A percentile compares a stretch with the other conserved stretches of the same genome.
Conservation (phyloP, 1,140 invertebrate genomes). For the Tetragnatha versicolor region DNA sequence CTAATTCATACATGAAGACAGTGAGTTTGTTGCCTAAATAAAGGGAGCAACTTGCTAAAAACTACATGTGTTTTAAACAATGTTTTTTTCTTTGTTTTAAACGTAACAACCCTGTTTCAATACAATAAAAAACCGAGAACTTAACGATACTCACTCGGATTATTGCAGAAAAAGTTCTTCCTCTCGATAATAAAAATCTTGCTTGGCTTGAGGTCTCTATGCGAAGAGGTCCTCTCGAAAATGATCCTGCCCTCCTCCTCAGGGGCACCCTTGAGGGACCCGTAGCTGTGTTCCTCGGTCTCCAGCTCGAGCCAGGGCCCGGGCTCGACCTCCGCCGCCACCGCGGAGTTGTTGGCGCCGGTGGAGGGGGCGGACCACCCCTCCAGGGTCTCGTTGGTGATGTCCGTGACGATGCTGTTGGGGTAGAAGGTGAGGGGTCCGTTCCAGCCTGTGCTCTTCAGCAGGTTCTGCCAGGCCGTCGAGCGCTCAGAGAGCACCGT, state of each 20-base stretch:
- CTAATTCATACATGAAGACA: too few species aligned
- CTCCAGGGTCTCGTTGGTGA: slow-evolving; percentile 34
- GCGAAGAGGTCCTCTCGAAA: neutral
- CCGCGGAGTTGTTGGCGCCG: neutral
- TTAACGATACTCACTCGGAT: slow-evolving; percentile 67
- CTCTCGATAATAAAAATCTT: neutral
- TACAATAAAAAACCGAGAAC: too few species aligned
- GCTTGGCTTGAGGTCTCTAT: neutral
- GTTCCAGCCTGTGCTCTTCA: slow-evolving; percentile 75
- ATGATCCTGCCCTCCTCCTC: slow-evolving; percentile 17
- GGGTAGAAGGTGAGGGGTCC: slow-evolving; percentile 78
- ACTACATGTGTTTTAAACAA: too few species aligned
- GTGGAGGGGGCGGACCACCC: too few species aligned
- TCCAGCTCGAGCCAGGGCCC: slow-evolving; percentile 20
- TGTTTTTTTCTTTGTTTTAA: too few species aligned
- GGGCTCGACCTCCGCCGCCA: neutral
- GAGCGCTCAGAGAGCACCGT: slow-evolving; percentile 79
- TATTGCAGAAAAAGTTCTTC: slow-evolving; percentile 72
- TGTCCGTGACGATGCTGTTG: slow-evolving; percentile 62
- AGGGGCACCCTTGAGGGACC: slow-evolving; percentile 10
- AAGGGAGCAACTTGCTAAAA: too few species aligned
- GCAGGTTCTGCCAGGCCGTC: slow-evolving; percentile 83
- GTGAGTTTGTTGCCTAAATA: too few species aligned
- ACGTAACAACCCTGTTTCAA: too few species aligned
- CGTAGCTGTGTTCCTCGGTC: slow-evolving; percentile 31